phyloP scores from a whole-genome alignment of 2,888 invertebrate species.

The Drosophila quinaria region DNA sequence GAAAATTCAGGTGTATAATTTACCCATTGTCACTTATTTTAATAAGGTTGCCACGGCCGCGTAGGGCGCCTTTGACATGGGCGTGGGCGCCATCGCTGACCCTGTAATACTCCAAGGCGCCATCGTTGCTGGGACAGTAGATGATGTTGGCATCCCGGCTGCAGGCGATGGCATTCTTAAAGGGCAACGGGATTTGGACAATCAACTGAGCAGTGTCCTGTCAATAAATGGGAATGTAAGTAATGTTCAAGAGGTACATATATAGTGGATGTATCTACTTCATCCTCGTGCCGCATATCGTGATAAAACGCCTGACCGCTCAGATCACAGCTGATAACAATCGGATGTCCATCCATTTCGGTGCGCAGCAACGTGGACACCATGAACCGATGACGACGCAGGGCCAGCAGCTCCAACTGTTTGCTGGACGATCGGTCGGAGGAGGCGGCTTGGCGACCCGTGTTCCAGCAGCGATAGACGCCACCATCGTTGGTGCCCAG shows the following conservation, averaged over 20 bases:
- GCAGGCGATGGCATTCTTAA: conserved; percentile 83
- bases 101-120: conserved; percentile 82
- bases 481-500: conserved; percentile 83
- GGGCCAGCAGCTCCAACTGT: conserved; percentile 66
- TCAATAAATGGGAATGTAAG: not conserved
- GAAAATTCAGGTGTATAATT: not conserved
- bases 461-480: conserved; percentile 79
- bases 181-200: conserved; percentile 84
- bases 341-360: conserved; percentile 63
- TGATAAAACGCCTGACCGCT: conserved; percentile 85
- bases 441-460: conserved; percentile 44
- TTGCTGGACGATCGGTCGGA: conserved; percentile 46
- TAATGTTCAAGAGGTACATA: not conserved
- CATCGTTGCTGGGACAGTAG: conserved; percentile 82
- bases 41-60: conserved; percentile 83
- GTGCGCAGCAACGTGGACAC: conserved; percentile 75
- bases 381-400: conserved; percentile 83
- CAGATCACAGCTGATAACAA: conserved; percentile 84
- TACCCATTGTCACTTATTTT: conserved; percentile 84
- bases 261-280: conserved; percentile 49
- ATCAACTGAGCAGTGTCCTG: conserved; percentile 79
- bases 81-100: conserved; percentile 74
- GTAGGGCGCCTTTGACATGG: conserved; percentile 77
- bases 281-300: conserved; percentile 75
- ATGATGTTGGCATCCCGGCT: conserved; percentile 79